These are phyloP conservation scores for Cynodonichthys magdalenae DNA, from an alignment of 2,797 vertebrate species.

Conservation along the genomic window DNA sequence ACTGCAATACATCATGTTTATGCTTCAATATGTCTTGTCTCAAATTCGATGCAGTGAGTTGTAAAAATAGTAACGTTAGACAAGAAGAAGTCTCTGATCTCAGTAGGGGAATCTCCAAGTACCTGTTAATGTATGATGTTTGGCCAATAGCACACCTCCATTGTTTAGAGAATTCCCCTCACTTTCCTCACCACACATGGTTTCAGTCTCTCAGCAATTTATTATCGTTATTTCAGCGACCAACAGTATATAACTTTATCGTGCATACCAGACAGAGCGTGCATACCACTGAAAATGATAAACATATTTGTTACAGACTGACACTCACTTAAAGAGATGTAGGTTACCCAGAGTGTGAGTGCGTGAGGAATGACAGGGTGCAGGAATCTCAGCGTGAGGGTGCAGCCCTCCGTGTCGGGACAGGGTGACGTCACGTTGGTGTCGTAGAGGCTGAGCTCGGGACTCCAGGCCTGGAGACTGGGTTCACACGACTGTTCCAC, in stretches of 20 bases:
- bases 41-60: background rate
- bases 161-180: background rate
- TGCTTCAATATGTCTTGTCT: background rate
- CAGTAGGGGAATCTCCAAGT: background rate
- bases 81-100: background rate
- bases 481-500: conserved; percentile 96
- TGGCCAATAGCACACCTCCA: background rate
- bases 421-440: conserved; percentile 94
- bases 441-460: conserved; percentile 92
- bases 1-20: background rate
- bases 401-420: conserved; percentile 88
- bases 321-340: conserved; percentile 83
- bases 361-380: conserved; percentile 84
- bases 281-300: background rate
- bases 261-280: background rate
- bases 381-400: conserved; percentile 89
- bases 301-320: background rate
- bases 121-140: background rate
- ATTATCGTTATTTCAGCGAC: background rate
- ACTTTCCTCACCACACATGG: background rate
- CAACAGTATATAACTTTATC: background rate
- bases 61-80: conserved; percentile 1
- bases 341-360: conserved; percentile 93
- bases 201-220: background rate
- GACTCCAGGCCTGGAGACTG: conserved; percentile 96